A percentile compares a stretch with the other conserved stretches of the same genome.
phyloP scores from a whole-genome alignment of 2,113 vertebrate genomes.

The Lonchura striata region DNA sequence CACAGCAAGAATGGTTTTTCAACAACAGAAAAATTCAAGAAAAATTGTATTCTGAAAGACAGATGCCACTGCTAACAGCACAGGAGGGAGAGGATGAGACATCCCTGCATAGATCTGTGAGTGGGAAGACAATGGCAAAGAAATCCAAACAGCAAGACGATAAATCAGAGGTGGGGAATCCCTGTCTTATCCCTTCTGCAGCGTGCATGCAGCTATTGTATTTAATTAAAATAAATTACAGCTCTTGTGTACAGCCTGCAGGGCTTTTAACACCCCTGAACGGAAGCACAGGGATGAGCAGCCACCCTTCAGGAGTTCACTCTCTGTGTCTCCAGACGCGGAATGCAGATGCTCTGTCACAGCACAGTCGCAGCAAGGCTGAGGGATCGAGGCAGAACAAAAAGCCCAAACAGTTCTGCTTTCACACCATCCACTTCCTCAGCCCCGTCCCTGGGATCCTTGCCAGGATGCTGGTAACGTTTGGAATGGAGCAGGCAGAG shows the following conservation, averaged over 20 bases:
- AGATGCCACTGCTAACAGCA: not conserved
- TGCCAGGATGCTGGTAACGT: not conserved
- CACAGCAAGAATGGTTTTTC: not conserved
- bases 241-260: not conserved
- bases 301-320: not conserved
- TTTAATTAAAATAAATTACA: slow-evolving; percentile 3
- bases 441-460: not conserved
- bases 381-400: not conserved
- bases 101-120: not conserved
- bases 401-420: not conserved
- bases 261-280: not conserved
- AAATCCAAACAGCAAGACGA: not conserved
- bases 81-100: not conserved
- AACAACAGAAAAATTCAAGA: not conserved
- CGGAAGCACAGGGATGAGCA: not conserved
- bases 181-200: not conserved
- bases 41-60: not conserved
- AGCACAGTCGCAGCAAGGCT: not conserved
- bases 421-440: slow-evolving; percentile 4
- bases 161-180: not conserved
- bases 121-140: not conserved
- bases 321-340: accelerated
- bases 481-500: not conserved
- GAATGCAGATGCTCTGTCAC: not conserved
- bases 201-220: not conserved